These are phyloP conservation scores for Drosophila kanapiae DNA, from an alignment of 1,140 invertebrate genomes.

Conservation along the genomic window DNA sequence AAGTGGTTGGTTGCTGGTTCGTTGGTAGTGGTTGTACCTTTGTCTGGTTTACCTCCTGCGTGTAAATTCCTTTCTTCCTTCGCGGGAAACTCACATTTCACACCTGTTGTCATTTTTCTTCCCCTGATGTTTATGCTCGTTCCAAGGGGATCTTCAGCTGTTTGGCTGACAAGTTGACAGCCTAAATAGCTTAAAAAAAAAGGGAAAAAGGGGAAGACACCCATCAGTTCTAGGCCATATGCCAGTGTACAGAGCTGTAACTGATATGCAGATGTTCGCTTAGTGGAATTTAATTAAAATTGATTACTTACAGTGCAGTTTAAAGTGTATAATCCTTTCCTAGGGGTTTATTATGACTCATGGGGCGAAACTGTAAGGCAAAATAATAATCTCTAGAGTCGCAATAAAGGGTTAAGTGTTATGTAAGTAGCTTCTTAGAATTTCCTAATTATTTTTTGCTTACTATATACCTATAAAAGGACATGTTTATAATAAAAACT, in stretches of 20 bases:
- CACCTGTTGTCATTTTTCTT: slow-evolving; percentile 68
- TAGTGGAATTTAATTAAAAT: slow-evolving; percentile 31
- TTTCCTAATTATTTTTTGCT: background rate
- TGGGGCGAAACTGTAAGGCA: background rate
- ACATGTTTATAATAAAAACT: too few relatives aligned
- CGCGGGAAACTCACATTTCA: slow-evolving; percentile 56
- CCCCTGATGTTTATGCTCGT: slow-evolving; percentile 28
- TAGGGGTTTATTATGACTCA: background rate
- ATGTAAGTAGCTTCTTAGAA: background rate
- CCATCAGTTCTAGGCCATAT: slow-evolving; percentile 22
- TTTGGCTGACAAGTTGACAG: slow-evolving; percentile 60
- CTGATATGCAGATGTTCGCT: slow-evolving; percentile 36
- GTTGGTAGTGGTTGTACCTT: slow-evolving; percentile 2
- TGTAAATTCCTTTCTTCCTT: slow-evolving; percentile 34
- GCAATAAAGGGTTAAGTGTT: background rate
- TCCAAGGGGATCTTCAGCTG: slow-evolving; percentile 2
- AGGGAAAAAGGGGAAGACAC: background rate
- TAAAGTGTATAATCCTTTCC: background rate
- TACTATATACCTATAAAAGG: too few relatives aligned
- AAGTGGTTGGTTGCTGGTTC: slow-evolving; percentile 41
- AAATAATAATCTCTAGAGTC: background rate
- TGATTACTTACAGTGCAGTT: slow-evolving; percentile 11
- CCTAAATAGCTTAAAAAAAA: slow-evolving; percentile 42
- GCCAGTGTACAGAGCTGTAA: slow-evolving; percentile 3
- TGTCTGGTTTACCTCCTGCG: slow-evolving; percentile 26